These are phyloP conservation scores for Mus spretus DNA, from an alignment of 2,797 vertebrate species.

Conservation along the genomic window DNA sequence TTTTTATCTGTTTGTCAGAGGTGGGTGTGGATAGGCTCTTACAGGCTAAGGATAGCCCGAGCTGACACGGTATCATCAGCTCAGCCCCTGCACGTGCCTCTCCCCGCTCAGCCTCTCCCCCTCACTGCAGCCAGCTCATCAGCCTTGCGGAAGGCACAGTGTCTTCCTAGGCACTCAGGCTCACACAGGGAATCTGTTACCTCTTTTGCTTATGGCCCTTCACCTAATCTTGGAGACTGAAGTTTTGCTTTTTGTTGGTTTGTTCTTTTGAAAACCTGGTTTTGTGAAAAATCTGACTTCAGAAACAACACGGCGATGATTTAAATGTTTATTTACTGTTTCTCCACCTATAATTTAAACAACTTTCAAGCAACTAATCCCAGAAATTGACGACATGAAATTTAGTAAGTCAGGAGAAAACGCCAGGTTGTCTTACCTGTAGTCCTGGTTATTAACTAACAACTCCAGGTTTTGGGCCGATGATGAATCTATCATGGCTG, in stretches of 20 bases:
- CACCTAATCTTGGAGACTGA: not conserved
- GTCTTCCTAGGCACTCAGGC: not conserved
- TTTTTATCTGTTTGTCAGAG: not conserved
- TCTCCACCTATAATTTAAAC: not conserved
- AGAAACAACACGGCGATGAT: not conserved
- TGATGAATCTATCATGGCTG: constrained; percentile 97
- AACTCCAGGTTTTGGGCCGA: constrained; percentile 97
- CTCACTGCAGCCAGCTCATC: not conserved
- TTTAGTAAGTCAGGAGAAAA: constrained; percentile 14
- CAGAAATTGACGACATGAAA: constrained; percentile 24
- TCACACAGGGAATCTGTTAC: not conserved
- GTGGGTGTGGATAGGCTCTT: not conserved
- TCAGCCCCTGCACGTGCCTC: no score
- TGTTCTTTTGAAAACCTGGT: constrained; percentile 54
- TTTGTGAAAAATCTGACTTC: constrained; percentile 51
- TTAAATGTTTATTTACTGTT: constrained; percentile 57
- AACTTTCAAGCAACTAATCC: constrained; percentile 50
- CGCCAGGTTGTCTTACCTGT: constrained; percentile 90
- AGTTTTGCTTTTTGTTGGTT: not conserved
- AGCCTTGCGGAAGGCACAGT: not conserved
- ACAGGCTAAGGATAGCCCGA: not conserved
- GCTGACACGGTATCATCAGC: not conserved
- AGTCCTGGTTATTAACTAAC: constrained; percentile 95
- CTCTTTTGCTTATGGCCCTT: constrained; percentile 20
- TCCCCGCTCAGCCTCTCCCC: no score